Conservation (phyloP, 2,888 invertebrate species). For the Sphaeridia pumilis region DNA sequence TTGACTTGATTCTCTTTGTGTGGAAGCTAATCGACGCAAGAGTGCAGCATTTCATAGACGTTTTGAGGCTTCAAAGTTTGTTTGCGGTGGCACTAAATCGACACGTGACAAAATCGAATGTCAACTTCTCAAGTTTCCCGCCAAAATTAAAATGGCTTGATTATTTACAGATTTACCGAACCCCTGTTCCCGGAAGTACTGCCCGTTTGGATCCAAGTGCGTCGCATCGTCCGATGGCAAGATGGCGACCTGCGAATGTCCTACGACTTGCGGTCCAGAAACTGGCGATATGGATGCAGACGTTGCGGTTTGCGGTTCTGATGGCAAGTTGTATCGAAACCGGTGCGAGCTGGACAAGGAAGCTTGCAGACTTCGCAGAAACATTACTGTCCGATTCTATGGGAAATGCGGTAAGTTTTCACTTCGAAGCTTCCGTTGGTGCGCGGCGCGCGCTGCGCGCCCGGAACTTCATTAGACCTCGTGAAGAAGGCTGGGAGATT, state of each 20-base stretch:
- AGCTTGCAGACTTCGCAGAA: slow-evolving; percentile 60
- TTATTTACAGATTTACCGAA: slow-evolving; percentile 53
- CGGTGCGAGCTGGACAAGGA: slow-evolving; percentile 71
- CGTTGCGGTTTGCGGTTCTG: slow-evolving; percentile 56
- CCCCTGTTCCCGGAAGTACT: slow-evolving; percentile 57
- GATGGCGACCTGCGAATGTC: slow-evolving; percentile 36
- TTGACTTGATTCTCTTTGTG: too few relatives aligned
- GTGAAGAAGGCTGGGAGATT: too few relatives aligned
- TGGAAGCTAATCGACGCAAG: too few relatives aligned
- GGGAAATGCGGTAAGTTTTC: slow-evolving; percentile 67
- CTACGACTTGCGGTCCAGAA: slow-evolving; percentile 60
- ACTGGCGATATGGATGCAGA: slow-evolving; percentile 66
- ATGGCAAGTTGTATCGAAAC: slow-evolving; percentile 47
- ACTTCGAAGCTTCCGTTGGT: too few relatives aligned
- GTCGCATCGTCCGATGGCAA: slow-evolving; percentile 38
- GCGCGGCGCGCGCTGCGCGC: too few relatives aligned
- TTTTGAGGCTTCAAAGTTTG: too few relatives aligned
- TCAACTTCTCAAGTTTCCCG: too few relatives aligned
- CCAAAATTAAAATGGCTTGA: slow-evolving; percentile 81
- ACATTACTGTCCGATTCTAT: slow-evolving; percentile 66
- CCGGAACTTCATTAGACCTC: too few relatives aligned
- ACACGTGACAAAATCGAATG: too few relatives aligned
- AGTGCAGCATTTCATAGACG: too few relatives aligned
- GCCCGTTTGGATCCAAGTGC: slow-evolving; percentile 60
- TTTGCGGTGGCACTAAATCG: too few relatives aligned